Percentiles rank a stretch among this genome's conserved stretches.
Conservation (phyloP, 2,113 vertebrate species). For the Malurus cyaneus region DNA sequence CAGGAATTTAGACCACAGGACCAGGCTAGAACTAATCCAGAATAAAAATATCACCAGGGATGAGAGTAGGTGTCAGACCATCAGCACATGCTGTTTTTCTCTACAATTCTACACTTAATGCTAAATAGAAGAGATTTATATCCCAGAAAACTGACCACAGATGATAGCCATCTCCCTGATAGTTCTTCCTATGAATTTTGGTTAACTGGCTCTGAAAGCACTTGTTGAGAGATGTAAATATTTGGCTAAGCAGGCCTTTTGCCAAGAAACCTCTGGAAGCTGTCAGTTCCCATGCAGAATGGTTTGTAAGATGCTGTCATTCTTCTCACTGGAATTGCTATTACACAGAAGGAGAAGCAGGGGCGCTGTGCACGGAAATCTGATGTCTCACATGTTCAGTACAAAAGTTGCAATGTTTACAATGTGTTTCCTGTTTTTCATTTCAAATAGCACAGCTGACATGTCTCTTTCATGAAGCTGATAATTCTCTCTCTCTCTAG, state of each 20-base stretch:
- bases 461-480: not conserved
- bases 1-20: not conserved
- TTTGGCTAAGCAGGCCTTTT: not conserved
- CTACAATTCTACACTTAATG: not conserved
- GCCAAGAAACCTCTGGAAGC: not conserved
- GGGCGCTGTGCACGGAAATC: not conserved
- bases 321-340: not conserved
- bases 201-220: not conserved
- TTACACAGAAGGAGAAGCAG: not conserved
- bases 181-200: not conserved
- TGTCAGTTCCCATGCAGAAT: not conserved
- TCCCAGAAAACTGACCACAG: not conserved
- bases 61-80: not conserved
- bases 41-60: not conserved
- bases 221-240: not conserved
- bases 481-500: not conserved
- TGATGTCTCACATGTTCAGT: not conserved
- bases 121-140: not conserved
- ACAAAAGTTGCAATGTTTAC: not conserved
- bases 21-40: not conserved
- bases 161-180: not conserved
- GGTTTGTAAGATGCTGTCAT: not conserved
- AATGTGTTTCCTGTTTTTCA: not conserved
- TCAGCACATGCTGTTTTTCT: not conserved
- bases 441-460: not conserved